These are phyloP conservation scores for Crossocerus cetratus DNA, from an alignment of 2,888 invertebrate genomes.

Conservation along the genomic window DNA sequence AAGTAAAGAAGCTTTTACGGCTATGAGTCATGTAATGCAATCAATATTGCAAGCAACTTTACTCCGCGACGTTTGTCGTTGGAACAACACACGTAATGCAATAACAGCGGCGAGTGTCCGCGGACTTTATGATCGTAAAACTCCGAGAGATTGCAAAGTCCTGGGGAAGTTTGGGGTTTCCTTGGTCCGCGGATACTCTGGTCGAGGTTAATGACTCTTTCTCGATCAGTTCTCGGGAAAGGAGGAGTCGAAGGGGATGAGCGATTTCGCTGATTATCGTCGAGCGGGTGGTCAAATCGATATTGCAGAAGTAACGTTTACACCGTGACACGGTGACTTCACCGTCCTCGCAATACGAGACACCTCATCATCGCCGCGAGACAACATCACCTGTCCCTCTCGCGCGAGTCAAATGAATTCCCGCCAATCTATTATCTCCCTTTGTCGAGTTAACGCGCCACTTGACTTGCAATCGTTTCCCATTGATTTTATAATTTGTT, in stretches of 20 bases:
- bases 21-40: conserved; percentile 41
- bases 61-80: conserved; percentile 34
- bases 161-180: too few relatives aligned
- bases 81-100: conserved; percentile 9
- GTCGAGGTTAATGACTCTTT: background rate
- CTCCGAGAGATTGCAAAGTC: too few relatives aligned
- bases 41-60: conserved; percentile 48
- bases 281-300: conserved; percentile 35
- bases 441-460: background rate
- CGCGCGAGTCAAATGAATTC: too few relatives aligned
- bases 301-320: conserved; percentile 34
- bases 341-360: conserved; percentile 4
- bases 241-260: conserved; percentile 9
- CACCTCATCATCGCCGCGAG: background rate
- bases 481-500: background rate
- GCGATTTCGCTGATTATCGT: conserved; percentile 32
- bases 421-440: too few relatives aligned
- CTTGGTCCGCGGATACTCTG: background rate
- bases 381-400: background rate
- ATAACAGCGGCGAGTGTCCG: background rate
- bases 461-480: background rate
- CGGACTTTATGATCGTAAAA: too few relatives aligned
- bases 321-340: conserved; percentile 9
- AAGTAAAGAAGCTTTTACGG: conserved; percentile 26
- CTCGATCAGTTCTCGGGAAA: background rate